phyloP scores from a whole-genome alignment of 2,797 vertebrate genomes.

The Phataginus tetradactyla region DNA sequence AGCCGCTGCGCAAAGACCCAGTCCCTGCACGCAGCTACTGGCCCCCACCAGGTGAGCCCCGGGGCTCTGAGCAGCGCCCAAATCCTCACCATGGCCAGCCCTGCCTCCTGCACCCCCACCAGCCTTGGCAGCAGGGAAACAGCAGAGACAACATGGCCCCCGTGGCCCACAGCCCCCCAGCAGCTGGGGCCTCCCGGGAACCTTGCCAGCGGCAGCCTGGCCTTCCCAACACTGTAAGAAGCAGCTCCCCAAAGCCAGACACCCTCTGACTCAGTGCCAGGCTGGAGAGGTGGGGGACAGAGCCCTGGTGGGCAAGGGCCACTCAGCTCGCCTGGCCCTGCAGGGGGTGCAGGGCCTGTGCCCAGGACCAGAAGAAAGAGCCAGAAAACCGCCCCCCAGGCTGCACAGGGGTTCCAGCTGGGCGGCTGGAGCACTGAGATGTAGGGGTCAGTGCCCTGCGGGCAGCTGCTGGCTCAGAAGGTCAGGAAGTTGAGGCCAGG shows the following conservation, averaged over 20 bases:
- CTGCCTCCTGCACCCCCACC: neutral
- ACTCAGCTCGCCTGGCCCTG: rapidly evolving
- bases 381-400: neutral
- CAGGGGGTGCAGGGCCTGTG: rapidly evolving
- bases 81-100: neutral
- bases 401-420: neutral
- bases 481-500: neutral
- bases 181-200: neutral
- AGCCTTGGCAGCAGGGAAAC: neutral
- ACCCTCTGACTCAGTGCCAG: neutral
- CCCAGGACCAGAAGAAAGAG: neutral
- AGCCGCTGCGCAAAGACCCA: neutral
- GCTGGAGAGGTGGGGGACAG: too few relatives aligned
- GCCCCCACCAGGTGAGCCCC: neutral
- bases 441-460: neutral
- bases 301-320: rapidly evolving
- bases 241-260: neutral
- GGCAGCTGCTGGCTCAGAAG: neutral
- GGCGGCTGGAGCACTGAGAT: rapidly evolving
- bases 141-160: neutral
- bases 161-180: neutral
- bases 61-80: neutral
- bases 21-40: neutral
- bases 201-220: neutral
- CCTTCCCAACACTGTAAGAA: neutral